Evolutionary conservation across 1,140 invertebrate genomes (phyloP).

Genomic region (Phocides pigmalion): DNA sequence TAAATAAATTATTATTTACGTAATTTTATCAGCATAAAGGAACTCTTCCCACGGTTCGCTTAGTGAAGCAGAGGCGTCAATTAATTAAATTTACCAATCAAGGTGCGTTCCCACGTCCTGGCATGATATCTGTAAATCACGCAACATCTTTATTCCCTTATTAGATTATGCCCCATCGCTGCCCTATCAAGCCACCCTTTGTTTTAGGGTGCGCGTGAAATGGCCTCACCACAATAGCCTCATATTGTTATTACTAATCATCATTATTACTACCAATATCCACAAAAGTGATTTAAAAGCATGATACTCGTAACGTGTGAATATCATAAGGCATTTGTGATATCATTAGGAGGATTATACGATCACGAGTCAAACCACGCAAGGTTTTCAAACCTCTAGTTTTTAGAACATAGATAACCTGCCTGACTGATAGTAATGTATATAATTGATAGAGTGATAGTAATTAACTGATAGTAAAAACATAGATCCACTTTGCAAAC

Average conservation of each 20-base stretch:
- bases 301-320: slow-evolving; percentile 30
- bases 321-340: background rate
- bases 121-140: slow-evolving; percentile 77
- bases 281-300: background rate
- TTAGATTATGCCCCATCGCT: slow-evolving; percentile 61
- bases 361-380: too few relatives aligned
- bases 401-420: too few relatives aligned
- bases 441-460: too few relatives aligned
- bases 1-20: slow-evolving; percentile 10
- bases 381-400: too few relatives aligned
- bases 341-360: background rate
- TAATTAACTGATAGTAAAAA: too few relatives aligned
- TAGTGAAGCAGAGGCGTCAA: slow-evolving; percentile 57
- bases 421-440: too few relatives aligned
- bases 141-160: slow-evolving; percentile 80
- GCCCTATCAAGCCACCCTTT: slow-evolving; percentile 53
- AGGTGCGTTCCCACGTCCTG: slow-evolving; percentile 73
- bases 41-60: slow-evolving; percentile 59
- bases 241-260: too few relatives aligned
- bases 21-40: slow-evolving; percentile 8
- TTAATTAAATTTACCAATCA: slow-evolving; percentile 78
- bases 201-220: slow-evolving; percentile 79
- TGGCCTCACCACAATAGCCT: slow-evolving; percentile 45
- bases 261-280: slow-evolving; percentile 2
- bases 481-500: too few relatives aligned